Conservation (phyloP, 2,888 invertebrate species). For the Nipponacmea schrenckii region DNA sequence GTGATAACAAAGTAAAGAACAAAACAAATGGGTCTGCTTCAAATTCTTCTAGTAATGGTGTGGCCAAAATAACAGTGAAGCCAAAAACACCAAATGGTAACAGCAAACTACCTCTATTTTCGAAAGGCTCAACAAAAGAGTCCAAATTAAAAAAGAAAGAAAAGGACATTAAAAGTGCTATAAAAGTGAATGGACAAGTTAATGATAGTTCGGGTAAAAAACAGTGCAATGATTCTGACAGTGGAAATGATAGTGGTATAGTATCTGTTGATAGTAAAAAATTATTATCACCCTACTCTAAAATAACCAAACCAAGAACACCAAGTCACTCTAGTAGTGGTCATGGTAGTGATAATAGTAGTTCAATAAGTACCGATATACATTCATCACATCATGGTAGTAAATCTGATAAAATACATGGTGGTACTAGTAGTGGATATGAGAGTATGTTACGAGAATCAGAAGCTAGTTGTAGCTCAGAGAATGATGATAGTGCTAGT, state of each 20-base stretch:
- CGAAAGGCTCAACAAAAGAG: constrained; percentile 35
- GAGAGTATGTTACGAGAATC: constrained; percentile 87
- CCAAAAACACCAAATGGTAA: neutral
- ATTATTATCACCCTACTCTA: constrained; percentile 67
- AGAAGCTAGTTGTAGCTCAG: constrained; percentile 83
- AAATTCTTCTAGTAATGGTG: constrained; percentile 21
- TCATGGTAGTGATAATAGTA: constrained; percentile 66
- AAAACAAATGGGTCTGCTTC: constrained; percentile 15
- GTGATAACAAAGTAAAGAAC: constrained; percentile 17
- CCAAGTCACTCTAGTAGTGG: constrained; percentile 68
- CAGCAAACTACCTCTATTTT: constrained; percentile 13
- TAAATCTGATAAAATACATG: constrained; percentile 58
- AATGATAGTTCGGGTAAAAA: constrained; percentile 26
- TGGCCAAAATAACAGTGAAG: constrained; percentile 8
- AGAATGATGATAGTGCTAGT: constrained; percentile 68
- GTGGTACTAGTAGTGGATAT: constrained; percentile 83
- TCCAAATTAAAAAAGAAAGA: constrained; percentile 56
- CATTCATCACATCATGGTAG: constrained; percentile 51
- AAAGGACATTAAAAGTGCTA: constrained; percentile 43
- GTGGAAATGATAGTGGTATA: constrained; percentile 65
- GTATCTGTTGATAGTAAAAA: constrained; percentile 53
- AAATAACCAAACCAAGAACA: constrained; percentile 65
- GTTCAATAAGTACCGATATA: constrained; percentile 56
- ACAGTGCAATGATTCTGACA: constrained; percentile 59
- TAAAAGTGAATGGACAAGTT: constrained; percentile 40